phyloP scores from a whole-genome alignment of 2,888 invertebrate species.

The Orchesellides sinensis region DNA sequence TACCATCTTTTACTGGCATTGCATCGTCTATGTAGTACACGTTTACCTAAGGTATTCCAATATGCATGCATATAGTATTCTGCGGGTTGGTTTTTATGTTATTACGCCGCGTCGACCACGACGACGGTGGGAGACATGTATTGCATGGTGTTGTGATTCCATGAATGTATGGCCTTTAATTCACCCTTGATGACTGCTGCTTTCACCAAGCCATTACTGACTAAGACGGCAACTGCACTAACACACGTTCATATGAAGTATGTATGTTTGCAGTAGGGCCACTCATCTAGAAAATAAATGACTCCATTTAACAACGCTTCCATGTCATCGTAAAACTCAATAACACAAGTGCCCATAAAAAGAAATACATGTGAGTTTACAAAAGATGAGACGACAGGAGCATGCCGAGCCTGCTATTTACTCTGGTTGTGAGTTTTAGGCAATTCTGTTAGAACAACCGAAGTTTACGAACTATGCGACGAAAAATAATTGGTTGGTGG shows the following conservation, averaged over 20 bases:
- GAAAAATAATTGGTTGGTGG: too few relatives aligned
- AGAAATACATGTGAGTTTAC: too few relatives aligned
- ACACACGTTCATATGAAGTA: neutral
- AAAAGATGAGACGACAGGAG: too few relatives aligned
- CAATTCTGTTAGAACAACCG: too few relatives aligned
- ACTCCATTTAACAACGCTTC: conserved; percentile 65
- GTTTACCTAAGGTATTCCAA: too few relatives aligned
- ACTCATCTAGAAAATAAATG: conserved; percentile 66
- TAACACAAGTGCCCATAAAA: conserved; percentile 62
- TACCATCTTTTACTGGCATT: neutral
- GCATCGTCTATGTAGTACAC: too few relatives aligned
- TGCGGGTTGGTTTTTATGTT: neutral
- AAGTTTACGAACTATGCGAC: too few relatives aligned
- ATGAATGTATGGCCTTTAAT: conserved; percentile 61
- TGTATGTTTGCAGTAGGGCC: conserved; percentile 38
- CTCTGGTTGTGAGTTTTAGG: too few relatives aligned
- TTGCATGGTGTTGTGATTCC: conserved; percentile 42
- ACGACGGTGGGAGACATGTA: conserved; percentile 1
- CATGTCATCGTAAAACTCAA: conserved; percentile 63
- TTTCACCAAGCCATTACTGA: conserved; percentile 60
- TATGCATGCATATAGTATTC: neutral
- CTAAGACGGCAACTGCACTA: too few relatives aligned
- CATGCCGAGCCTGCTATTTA: too few relatives aligned
- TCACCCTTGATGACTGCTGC: conserved; percentile 61
- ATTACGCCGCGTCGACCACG: neutral